A percentile compares a stretch with the other conserved stretches of the same genome.
Conservation (phyloP, 2,113 vertebrate genomes). For the Protobothrops flavoviridis region DNA sequence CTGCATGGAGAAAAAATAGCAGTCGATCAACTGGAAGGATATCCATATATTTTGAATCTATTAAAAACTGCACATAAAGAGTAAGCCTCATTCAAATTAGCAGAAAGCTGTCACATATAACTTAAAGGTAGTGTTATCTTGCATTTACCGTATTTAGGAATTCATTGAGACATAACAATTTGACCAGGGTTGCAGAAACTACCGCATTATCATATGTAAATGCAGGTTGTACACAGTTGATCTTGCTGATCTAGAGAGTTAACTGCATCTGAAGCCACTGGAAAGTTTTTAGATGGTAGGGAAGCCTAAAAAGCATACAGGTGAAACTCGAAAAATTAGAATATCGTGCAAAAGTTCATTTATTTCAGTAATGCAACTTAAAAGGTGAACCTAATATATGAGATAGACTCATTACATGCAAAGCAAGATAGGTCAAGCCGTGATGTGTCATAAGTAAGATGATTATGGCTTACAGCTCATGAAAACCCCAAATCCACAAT, state of each 20-base stretch:
- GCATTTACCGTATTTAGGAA: background rate
- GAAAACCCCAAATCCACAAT: too few relatives aligned
- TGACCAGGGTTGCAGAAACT: background rate
- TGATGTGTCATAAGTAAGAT: too few relatives aligned
- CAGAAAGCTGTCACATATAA: background rate
- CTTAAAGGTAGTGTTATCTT: background rate
- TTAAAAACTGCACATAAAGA: background rate
- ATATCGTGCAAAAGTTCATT: too few relatives aligned
- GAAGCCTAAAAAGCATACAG: background rate
- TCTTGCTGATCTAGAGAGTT: background rate
- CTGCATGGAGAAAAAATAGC: background rate
- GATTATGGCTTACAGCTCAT: too few relatives aligned
- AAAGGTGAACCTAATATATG: too few relatives aligned
- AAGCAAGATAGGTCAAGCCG: too few relatives aligned
- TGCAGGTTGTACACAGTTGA: background rate
- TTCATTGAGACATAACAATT: background rate
- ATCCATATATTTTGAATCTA: background rate
- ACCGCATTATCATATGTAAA: background rate
- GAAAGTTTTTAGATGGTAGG: background rate
- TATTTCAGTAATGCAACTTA: too few relatives aligned
- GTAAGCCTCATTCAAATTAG: background rate
- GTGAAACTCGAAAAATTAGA: too few relatives aligned
- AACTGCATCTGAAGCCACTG: background rate
- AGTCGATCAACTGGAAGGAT: background rate
- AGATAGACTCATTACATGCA: too few relatives aligned